Evolutionary conservation across 2,113 vertebrate species (phyloP).

Genomic region (Murina feae): DNA sequence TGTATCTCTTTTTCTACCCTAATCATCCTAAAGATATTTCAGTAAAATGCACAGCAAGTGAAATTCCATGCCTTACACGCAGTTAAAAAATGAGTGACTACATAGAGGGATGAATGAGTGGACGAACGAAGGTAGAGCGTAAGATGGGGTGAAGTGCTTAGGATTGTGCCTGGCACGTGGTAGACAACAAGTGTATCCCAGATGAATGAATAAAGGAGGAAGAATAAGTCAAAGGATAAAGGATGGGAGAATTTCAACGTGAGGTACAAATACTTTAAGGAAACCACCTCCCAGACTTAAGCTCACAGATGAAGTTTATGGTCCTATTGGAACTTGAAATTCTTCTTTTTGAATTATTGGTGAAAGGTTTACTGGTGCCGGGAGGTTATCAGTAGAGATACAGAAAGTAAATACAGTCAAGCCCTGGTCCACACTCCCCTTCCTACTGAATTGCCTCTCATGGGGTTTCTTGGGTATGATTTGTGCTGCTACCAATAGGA

Average conservation of each 20-base stretch:
- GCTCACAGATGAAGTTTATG: not conserved
- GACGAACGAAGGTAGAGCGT: not conserved
- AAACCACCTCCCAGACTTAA: constrained; percentile 5
- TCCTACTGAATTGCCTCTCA: not conserved
- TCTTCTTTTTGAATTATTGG: not conserved
- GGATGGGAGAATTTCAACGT: not conserved
- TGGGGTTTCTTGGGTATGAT: not conserved
- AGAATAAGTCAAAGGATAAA: not conserved
- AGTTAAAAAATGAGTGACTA: not conserved
- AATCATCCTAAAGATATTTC: not conserved
- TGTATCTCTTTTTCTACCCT: not conserved
- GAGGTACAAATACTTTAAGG: not conserved
- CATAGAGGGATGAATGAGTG: not conserved
- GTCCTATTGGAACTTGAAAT: constrained; percentile 11
- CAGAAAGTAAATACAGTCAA: not conserved
- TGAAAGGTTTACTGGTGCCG: not conserved
- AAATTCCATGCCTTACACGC: not conserved
- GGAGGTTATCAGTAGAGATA: not conserved
- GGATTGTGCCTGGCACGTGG: not conserved
- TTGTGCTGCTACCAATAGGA: not conserved
- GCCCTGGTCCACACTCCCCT: not conserved
- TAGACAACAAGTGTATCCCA: not conserved
- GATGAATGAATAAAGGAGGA: not conserved
- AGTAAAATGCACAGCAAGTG: not conserved
- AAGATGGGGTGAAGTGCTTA: not conserved